A percentile compares a stretch with the other conserved stretches of the same genome.
These are phyloP conservation scores for Pseudachorutes palmiensis DNA, from an alignment of 1,140 invertebrate genomes.

Conservation along the genomic window DNA sequence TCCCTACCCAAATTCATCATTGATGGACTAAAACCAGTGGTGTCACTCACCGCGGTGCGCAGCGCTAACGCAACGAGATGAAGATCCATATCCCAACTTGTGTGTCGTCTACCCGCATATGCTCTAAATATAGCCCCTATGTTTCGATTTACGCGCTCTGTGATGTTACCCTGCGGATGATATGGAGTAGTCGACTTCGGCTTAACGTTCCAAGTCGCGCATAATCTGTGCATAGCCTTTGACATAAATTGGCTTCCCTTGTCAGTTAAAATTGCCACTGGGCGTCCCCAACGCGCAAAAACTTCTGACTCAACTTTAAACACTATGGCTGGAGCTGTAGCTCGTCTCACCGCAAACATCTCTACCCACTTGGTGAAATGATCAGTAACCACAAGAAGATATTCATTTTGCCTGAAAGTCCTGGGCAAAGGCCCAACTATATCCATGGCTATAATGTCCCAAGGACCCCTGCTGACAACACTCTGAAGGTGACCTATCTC, in stretches of 20 bases:
- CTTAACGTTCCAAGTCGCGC: constrained; percentile 20
- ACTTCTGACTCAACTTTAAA: constrained; percentile 33
- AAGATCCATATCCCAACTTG: constrained; percentile 40
- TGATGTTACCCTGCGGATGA: constrained; percentile 43
- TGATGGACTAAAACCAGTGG: constrained; percentile 42
- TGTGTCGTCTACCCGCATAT: constrained; percentile 40
- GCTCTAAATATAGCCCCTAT: constrained; percentile 43
- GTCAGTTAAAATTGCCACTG: constrained; percentile 34
- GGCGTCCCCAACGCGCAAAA: constrained; percentile 39
- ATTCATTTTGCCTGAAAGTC: constrained; percentile 22
- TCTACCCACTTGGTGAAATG: constrained; percentile 38
- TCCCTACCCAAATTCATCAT: constrained; percentile 43
- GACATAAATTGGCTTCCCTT: constrained; percentile 38
- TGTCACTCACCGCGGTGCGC: constrained; percentile 42
- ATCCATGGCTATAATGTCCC: constrained; percentile 37
- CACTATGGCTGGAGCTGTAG: constrained; percentile 22
- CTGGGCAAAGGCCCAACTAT: constrained; percentile 37
- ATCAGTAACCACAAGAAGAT: constrained; percentile 34
- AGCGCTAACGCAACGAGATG: constrained; percentile 43
- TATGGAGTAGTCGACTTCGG: constrained; percentile 40
- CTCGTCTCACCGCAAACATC: constrained; percentile 29
- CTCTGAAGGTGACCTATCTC: constrained; percentile 7
- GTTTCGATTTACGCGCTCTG: constrained; percentile 44
- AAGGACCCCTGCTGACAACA: constrained; percentile 19
- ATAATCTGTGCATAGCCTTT: constrained; percentile 15